Evolutionary conservation across 2,888 invertebrate genomes (phyloP).

Genomic region (Chloromyia formosa): DNA sequence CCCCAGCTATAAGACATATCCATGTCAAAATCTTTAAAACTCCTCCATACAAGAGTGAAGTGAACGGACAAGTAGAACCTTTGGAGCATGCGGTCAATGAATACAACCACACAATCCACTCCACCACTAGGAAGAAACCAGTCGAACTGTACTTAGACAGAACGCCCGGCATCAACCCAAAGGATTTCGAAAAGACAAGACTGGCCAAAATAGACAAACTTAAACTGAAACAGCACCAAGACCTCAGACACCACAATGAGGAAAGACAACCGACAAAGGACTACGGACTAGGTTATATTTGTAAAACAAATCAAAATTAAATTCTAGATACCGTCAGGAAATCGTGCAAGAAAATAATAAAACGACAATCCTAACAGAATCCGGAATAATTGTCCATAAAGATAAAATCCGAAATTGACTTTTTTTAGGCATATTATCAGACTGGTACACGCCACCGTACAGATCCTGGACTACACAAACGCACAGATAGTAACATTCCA

Average conservation of each 20-base stretch:
- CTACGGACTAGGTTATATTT: conserved; percentile 45
- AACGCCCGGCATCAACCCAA: conserved; percentile 41
- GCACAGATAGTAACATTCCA: too few species aligned
- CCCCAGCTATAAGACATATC: too few species aligned
- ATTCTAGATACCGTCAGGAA: conserved; percentile 40
- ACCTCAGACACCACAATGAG: conserved; percentile 48
- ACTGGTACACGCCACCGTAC: too few species aligned
- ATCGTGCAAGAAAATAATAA: conserved; percentile 44
- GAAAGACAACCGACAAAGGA: conserved; percentile 45
- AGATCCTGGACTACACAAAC: too few species aligned
- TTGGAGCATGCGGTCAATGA: too few species aligned
- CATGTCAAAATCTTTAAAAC: too few species aligned
- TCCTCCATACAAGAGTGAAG: too few species aligned
- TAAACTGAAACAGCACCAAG: conserved; percentile 47
- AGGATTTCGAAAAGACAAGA: conserved; percentile 46
- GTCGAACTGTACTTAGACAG: conserved; percentile 42
- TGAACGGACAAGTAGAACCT: not conserved
- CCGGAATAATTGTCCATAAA: conserved; percentile 44
- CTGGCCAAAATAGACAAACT: conserved; percentile 40
- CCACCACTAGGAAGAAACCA: conserved; percentile 45
- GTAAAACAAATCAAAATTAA: conserved; percentile 46
- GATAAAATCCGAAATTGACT: too few species aligned
- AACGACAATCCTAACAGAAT: conserved; percentile 33
- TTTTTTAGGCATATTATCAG: too few species aligned
- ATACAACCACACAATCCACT: conserved; percentile 44